phyloP scores from a whole-genome alignment of 2,113 vertebrate species.

The Coturnix japonica region DNA sequence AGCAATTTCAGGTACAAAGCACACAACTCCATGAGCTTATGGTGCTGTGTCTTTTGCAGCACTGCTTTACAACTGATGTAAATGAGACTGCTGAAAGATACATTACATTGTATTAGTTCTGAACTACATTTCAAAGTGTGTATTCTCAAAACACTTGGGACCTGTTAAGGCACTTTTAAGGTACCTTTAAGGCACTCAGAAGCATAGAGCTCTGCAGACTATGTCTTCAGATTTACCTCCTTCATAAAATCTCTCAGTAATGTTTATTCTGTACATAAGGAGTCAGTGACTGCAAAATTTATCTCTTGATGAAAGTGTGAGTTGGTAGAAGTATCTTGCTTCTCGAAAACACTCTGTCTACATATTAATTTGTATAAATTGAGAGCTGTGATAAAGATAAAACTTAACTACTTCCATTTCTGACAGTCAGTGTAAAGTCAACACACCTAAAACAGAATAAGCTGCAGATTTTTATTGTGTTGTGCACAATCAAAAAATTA shows the following conservation, averaged over 20 bases:
- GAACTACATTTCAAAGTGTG: background rate
- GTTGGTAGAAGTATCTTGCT: background rate
- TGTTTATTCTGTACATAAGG: background rate
- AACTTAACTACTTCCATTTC: background rate
- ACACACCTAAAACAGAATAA: background rate
- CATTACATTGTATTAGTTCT: background rate
- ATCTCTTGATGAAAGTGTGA: background rate
- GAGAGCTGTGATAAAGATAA: background rate
- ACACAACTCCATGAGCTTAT: background rate
- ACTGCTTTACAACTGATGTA: background rate
- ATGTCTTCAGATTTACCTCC: background rate
- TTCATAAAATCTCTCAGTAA: background rate
- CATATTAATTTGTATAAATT: background rate
- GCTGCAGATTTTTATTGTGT: fast-evolving
- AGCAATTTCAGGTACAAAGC: background rate
- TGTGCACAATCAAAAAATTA: background rate
- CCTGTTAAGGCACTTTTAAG: background rate
- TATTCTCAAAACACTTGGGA: background rate
- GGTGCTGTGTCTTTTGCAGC: background rate
- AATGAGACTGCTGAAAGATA: background rate
- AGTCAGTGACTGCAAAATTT: background rate
- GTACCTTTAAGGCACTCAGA: background rate
- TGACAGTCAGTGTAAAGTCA: background rate
- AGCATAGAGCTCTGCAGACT: background rate
- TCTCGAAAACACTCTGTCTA: background rate